A percentile compares a stretch with the other conserved stretches of the same genome.
These are phyloP conservation scores for Drosophila peninsularis DNA, from an alignment of 2,888 invertebrate species.

Conservation along the genomic window DNA sequence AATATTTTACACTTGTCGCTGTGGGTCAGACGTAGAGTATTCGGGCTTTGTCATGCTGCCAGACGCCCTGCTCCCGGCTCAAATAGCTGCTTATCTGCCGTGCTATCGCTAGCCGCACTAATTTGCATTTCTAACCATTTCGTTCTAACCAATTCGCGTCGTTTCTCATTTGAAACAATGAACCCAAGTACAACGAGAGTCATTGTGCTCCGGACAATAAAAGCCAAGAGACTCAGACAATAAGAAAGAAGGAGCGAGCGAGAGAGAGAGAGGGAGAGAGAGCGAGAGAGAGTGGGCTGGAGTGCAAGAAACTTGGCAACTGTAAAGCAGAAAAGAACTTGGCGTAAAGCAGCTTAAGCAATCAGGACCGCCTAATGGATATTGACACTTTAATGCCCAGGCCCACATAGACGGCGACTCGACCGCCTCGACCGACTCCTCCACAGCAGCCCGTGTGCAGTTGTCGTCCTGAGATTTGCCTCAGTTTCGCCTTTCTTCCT, in stretches of 20 bases:
- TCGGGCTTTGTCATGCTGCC: conserved; percentile 40
- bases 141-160: conserved; percentile 78
- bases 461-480: conserved; percentile 71
- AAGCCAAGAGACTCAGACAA: conserved; percentile 52
- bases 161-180: conserved; percentile 78
- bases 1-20: conserved; percentile 2
- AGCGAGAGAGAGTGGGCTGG: conserved; percentile 44
- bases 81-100: conserved; percentile 53
- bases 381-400: conserved; percentile 77
- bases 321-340: conserved; percentile 73
- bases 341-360: conserved; percentile 80
- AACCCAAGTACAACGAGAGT: conserved; percentile 70
- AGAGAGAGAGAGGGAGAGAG: conserved; percentile 41
- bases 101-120: conserved; percentile 69
- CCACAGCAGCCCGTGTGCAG: conserved; percentile 53
- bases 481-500: conserved; percentile 31
- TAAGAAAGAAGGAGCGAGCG: conserved; percentile 16
- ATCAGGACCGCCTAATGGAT: conserved; percentile 80
- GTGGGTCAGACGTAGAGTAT: conserved; percentile 43
- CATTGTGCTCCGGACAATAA: conserved; percentile 76
- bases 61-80: conserved; percentile 17
- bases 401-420: conserved; percentile 47
- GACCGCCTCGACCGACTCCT: conserved; percentile 7
- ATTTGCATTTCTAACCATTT: conserved; percentile 79
- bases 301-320: conserved; percentile 53